Conservation (phyloP, 2,113 vertebrate species). For the Urocolius indicus region DNA sequence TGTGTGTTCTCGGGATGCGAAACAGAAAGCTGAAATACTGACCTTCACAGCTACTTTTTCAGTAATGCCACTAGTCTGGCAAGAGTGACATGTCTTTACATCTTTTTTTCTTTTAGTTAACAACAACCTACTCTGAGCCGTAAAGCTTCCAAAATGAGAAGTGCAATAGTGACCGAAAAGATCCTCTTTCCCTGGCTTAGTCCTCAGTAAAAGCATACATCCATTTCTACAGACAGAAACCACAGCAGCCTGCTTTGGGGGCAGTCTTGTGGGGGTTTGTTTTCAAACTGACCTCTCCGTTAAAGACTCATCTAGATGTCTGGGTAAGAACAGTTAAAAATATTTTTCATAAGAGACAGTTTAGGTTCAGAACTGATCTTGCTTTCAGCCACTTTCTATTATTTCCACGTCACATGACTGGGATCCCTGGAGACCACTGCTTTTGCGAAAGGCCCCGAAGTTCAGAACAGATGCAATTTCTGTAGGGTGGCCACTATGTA, state of each 20-base stretch:
- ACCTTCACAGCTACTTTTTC: neutral
- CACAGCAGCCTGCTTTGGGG: neutral
- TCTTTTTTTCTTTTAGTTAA: neutral
- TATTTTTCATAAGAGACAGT: neutral
- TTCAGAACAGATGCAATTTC: neutral
- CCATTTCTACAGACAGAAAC: neutral
- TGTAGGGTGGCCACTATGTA: fast-evolving
- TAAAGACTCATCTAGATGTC: neutral
- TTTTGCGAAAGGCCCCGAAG: neutral
- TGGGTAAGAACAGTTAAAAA: neutral
- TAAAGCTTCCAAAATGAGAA: neutral
- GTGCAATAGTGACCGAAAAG: neutral
- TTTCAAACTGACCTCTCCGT: neutral
- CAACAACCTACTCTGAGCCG: neutral
- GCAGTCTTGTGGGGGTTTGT: neutral
- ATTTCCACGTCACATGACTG: neutral
- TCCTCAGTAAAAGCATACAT: neutral
- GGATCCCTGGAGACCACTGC: neutral
- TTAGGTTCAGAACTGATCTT: neutral
- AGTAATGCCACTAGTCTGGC: neutral
- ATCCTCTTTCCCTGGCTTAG: neutral
- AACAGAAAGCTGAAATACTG: neutral
- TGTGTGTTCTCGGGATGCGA: neutral
- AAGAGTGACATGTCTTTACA: neutral
- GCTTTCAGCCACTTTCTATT: neutral